phyloP scores from a whole-genome alignment of 2,113 vertebrate genomes.

The Scatophagus argus region DNA sequence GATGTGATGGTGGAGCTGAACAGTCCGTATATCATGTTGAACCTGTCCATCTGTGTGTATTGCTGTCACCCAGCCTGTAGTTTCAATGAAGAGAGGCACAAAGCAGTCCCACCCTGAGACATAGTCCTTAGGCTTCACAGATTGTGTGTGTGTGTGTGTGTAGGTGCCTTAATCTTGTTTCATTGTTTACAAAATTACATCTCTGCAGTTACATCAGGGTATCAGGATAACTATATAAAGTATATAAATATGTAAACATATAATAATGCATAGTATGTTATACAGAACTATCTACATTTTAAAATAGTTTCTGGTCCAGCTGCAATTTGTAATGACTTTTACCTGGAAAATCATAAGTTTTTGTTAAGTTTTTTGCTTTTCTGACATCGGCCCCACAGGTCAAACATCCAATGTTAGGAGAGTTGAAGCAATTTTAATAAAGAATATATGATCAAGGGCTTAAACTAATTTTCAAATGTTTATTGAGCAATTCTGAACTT shows the following conservation, averaged over 20 bases:
- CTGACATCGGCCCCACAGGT: constrained; percentile 27
- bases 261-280: constrained; percentile 35
- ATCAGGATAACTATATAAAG: constrained; percentile 69
- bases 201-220: constrained; percentile 78
- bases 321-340: constrained; percentile 37
- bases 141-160: constrained; percentile 47
- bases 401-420: constrained; percentile 9
- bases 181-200: constrained; percentile 68
- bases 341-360: constrained; percentile 1
- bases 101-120: constrained; percentile 74
- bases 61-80: constrained; percentile 55
- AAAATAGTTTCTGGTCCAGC: constrained; percentile 58
- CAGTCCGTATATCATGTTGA: constrained; percentile 36
- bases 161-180: constrained; percentile 56
- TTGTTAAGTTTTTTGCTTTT: no score
- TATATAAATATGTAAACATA: constrained; percentile 80
- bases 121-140: constrained; percentile 62
- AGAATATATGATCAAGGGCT: neutral
- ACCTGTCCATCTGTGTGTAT: constrained; percentile 44
- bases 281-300: no score
- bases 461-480: neutral
- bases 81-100: constrained; percentile 70
- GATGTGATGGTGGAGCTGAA: constrained; percentile 54
- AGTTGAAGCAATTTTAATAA: neutral
- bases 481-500: neutral